Base-by-base conservation (phyloP, 2,113 vertebrate genomes). In the Tetraodon nigroviridis region DNA sequence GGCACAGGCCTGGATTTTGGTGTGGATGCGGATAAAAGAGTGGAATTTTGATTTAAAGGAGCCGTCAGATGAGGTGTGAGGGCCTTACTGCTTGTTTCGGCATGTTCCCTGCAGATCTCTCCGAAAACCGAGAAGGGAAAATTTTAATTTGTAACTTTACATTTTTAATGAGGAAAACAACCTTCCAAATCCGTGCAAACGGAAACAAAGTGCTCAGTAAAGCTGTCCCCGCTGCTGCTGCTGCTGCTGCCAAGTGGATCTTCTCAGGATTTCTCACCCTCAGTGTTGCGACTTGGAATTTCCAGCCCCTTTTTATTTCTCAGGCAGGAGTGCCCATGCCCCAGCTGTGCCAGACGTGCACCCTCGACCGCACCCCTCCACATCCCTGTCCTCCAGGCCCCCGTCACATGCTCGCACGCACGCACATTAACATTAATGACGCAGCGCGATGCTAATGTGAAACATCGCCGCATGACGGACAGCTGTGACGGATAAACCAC, bases 281-380 rank as follows among this genome's bases (percentile, higher is more conserved):
- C 60, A 17, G 42, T 37, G 32, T 37, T 10, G 12, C 6, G 8
- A 37, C 32, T 37, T 37, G 32, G 32, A 37, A 37, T 37, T 37
- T 37, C 11, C 12, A 2, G 32, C 32, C 32, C 12, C 12, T 37
- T 11, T 37, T 37, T 8, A 7, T 6, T 6, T 27, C 32, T 37
- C 32, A 37, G 10, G 32, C 2, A 37, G 32, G 32, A 20, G 46
- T 48, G n/a, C 46, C 8, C 18, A 48, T 53, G 57, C 41, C 51
- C 48, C 7, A 46, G 44, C 59, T 55, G 67, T 64, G 58, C 63
- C 49, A 52, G 53, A 79, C 49, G 52, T 55, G 50, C 47, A 61
- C 69, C 42, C 67, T 65, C 19, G 6, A 50, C 59, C 58, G 65
- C 53, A 47, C 55, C 15, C 29, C 32, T 58, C 42, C 55, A 11